Conservation (phyloP, 2,113 vertebrate species). For the Dunckerocampus dactyliophorus region DNA sequence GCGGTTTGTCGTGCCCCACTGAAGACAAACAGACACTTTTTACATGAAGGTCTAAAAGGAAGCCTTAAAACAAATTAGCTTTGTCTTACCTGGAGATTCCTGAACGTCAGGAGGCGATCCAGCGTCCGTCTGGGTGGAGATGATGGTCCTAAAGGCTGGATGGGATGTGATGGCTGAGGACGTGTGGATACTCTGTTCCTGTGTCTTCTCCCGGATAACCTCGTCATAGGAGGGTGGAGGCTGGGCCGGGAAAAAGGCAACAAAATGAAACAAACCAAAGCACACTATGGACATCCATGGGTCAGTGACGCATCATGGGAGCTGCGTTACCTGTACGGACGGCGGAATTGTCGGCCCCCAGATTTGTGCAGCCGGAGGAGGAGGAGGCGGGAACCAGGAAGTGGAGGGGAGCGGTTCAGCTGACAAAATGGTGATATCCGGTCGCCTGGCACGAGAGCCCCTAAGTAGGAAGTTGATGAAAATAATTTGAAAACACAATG, state of each 20-base stretch:
- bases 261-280: background rate
- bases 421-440: slow-evolving; percentile 95
- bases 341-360: slow-evolving; percentile 83
- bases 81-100: slow-evolving; percentile 20
- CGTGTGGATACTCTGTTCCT: slow-evolving; percentile 80
- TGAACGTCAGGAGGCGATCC: slow-evolving; percentile 51
- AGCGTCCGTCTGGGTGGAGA: slow-evolving; percentile 90
- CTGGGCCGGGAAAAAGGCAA: slow-evolving; percentile 49
- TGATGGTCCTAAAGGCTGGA: slow-evolving; percentile 73
- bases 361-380: slow-evolving; percentile 76
- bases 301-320: background rate
- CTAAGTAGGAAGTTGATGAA: slow-evolving; percentile 7
- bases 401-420: slow-evolving; percentile 84
- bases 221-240: slow-evolving; percentile 96
- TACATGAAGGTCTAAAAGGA: background rate
- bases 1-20: slow-evolving; percentile 76
- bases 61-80: background rate
- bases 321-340: slow-evolving; percentile 72
- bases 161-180: slow-evolving; percentile 24
- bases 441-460: slow-evolving; percentile 75
- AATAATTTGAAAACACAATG: background rate
- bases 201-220: slow-evolving; percentile 95
- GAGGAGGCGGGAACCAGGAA: slow-evolving; percentile 83
- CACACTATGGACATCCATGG: background rate
- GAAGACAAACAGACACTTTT: slow-evolving; percentile 15